Conservation (phyloP, 2,888 invertebrate species). For the Adelphocoris suturalis region DNA sequence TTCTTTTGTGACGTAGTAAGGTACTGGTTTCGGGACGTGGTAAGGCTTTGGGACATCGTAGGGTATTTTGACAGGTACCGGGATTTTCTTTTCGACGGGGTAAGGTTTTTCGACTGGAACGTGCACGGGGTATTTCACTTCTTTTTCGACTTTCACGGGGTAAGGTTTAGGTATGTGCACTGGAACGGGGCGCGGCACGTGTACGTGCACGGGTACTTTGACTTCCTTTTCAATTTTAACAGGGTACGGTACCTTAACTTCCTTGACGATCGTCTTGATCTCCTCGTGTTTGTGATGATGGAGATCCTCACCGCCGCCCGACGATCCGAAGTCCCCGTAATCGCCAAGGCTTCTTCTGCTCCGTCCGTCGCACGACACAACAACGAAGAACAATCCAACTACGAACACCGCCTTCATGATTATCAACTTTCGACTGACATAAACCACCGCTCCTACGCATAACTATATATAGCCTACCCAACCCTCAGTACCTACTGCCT, state of each 20-base stretch:
- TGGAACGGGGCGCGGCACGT: slow-evolving; percentile 76
- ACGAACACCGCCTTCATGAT: slow-evolving; percentile 29
- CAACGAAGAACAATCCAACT: slow-evolving; percentile 32
- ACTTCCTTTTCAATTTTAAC: slow-evolving; percentile 72
- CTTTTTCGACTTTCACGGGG: slow-evolving; percentile 76
- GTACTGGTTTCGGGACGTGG: slow-evolving; percentile 75
- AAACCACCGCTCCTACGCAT: neutral
- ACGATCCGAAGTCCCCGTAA: slow-evolving; percentile 26
- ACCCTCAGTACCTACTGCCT: neutral
- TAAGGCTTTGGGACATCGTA: slow-evolving; percentile 75
- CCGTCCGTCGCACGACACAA: neutral
- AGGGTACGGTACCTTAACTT: slow-evolving; percentile 69
- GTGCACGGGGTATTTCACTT: slow-evolving; percentile 76
- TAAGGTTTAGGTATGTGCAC: slow-evolving; percentile 76
- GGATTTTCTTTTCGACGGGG: slow-evolving; percentile 76
- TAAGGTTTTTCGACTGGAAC: slow-evolving; percentile 76
- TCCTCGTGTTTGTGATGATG: slow-evolving; percentile 57
- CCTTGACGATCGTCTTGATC: slow-evolving; percentile 71
- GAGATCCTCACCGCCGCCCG: neutral
- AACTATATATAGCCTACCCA: slow-evolving; percentile 50
- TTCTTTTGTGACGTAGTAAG: slow-evolving; percentile 71
- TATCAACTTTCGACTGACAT: slow-evolving; percentile 13
- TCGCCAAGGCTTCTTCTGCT: neutral
- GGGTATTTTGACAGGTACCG: slow-evolving; percentile 75
- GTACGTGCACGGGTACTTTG: slow-evolving; percentile 75